Evolutionary conservation across 2,113 vertebrate genomes (phyloP).

Genomic region (Coregonus clupeaformis): DNA sequence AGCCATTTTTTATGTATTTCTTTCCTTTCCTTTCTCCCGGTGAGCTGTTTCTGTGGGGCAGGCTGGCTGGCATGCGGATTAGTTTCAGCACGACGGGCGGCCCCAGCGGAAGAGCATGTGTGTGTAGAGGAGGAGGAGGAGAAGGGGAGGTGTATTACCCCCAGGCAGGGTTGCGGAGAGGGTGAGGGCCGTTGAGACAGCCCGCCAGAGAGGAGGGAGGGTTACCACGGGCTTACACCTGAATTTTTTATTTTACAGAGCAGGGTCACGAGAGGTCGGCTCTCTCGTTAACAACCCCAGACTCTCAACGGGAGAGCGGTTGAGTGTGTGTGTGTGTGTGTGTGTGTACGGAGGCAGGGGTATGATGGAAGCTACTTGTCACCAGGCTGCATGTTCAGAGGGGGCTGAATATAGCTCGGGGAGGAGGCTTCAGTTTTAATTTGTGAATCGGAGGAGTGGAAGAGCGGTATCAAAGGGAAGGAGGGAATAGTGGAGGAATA

Average conservation of each 20-base stretch:
- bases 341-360: not conserved
- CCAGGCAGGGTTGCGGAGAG: slow-evolving; percentile 9
- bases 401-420: slow-evolving; percentile 45
- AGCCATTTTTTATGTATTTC: not conserved
- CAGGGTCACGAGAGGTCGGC: slow-evolving; percentile 43
- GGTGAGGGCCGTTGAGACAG: slow-evolving; percentile 21
- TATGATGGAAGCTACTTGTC: slow-evolving; percentile 46
- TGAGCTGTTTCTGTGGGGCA: not conserved
- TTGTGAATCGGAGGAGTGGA: slow-evolving; percentile 27
- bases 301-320: slow-evolving; percentile 35
- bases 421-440: slow-evolving; percentile 39
- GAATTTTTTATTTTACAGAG: slow-evolving; percentile 51
- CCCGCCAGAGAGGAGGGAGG: not conserved
- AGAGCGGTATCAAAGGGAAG: slow-evolving; percentile 22
- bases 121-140: not conserved
- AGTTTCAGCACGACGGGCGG: slow-evolving; percentile 28
- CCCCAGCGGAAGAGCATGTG: not conserved
- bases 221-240: slow-evolving; percentile 41
- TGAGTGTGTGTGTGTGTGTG: not conserved
- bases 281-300: slow-evolving; percentile 42
- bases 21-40: not conserved
- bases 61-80: slow-evolving; percentile 29
- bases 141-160: slow-evolving; percentile 11
- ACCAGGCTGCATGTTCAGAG: slow-evolving; percentile 27
- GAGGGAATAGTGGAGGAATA: not conserved